Base-by-base conservation (phyloP, 2,888 invertebrate genomes). In the Crematogaster levior region DNA sequence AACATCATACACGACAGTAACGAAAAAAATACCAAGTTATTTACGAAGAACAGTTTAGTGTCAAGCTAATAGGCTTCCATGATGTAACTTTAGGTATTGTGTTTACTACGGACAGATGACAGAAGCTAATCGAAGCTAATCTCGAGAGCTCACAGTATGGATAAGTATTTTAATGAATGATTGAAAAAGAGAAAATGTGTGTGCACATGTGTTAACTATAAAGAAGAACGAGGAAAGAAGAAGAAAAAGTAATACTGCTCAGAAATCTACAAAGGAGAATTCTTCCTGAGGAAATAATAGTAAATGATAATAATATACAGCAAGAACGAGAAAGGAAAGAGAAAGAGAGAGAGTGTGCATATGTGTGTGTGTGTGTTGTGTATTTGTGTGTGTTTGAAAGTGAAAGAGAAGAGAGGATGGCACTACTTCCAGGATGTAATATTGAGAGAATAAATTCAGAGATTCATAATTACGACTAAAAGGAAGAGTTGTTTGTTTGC, bases 1-100 rank as follows among this genome's bases (percentile, higher is more conserved):
- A 1, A 27, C 40, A 81, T 43, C 43, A 73, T 34, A 80, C 48
- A 60, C 60, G 46, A 70, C 60, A 74, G 61, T 46, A 46, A 61
- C n/a, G 85, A 83, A 83, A 82, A 46, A 82, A 86, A 84, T n/a
- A 88, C 87, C 87, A 89, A 91, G 40, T 66, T 90, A 91, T 89
- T 90, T 89, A 88, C 87, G 85, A 90, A 87, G 89, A 87, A 91
- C 92, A 91, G 90, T 91, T 92, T 91, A 91, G 91, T 92, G 92
- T 92, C 91, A 91, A 93, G 93, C 92, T 92, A 92, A 93, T 93
- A 94, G 93, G 94, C 94, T 94, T 94, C 94, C 94, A 94, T 93
- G 92, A 93, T 93, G 37, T 63, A 93, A 94, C 91, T 93, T 93
- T 93, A 93, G 92, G 91, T 93, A 93, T 92, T 93, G 93, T 91